Percentiles rank a stretch among this genome's conserved stretches.
These are phyloP conservation scores for Phoeniculus purpureus DNA, from an alignment of 2,797 vertebrate genomes.

Conservation along the genomic window DNA sequence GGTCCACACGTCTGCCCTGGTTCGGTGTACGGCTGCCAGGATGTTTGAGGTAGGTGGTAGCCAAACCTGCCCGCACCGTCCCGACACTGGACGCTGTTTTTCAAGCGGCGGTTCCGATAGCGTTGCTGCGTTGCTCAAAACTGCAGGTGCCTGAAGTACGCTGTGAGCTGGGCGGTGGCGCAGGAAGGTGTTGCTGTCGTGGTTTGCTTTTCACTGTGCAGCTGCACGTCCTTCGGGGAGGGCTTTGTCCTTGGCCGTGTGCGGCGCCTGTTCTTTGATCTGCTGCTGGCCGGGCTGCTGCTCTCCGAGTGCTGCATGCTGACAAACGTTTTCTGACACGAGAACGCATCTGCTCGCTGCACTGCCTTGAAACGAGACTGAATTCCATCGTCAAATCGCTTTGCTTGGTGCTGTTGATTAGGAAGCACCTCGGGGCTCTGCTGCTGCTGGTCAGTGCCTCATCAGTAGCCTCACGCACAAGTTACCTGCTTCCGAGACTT, in stretches of 20 bases:
- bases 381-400: neutral
- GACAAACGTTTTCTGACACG: neutral
- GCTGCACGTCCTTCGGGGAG: neutral
- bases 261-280: slow-evolving; percentile 10
- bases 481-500: neutral
- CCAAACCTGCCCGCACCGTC: neutral
- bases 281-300: slow-evolving; percentile 21
- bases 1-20: slow-evolving; percentile 96
- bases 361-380: neutral
- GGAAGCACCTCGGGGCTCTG: neutral
- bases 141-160: neutral
- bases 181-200: slow-evolving; percentile 50
- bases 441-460: neutral
- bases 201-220: neutral
- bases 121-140: neutral
- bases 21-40: slow-evolving; percentile 94
- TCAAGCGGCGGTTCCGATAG: neutral
- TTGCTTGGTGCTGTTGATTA: neutral
- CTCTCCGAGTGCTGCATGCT: slow-evolving; percentile 11
- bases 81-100: neutral
- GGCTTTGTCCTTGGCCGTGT: slow-evolving; percentile 40
- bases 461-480: neutral
- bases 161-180: slow-evolving; percentile 80
- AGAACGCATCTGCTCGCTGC: neutral
- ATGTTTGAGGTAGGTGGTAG: slow-evolving; percentile 94